phyloP scores from a whole-genome alignment of 2,797 vertebrate species.

The Lateolabrax maculatus region DNA sequence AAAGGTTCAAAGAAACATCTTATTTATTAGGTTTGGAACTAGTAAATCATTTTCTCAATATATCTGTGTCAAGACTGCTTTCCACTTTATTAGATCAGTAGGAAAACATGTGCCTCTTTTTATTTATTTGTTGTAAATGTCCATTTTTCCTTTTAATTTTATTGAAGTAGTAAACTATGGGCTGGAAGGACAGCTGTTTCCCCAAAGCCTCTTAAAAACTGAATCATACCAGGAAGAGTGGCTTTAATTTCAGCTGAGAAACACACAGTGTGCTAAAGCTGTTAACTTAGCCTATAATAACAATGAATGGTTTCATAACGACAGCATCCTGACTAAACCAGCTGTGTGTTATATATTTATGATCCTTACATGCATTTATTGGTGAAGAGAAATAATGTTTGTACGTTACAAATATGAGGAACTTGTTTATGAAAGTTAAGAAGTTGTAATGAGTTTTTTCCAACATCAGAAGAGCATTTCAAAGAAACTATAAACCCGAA shows the following conservation, averaged over 20 bases:
- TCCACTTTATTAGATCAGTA: neutral
- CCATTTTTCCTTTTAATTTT: slow-evolving; percentile 25
- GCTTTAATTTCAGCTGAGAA: slow-evolving; percentile 30
- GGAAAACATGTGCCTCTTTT: neutral
- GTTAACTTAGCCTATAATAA: neutral
- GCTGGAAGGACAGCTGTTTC: slow-evolving; percentile 22
- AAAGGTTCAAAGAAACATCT: neutral
- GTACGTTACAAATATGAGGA: neutral
- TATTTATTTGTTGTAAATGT: slow-evolving; percentile 14
- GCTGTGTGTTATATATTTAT: neutral
- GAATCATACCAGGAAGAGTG: slow-evolving; percentile 8
- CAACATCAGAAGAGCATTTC: neutral
- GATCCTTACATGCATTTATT: neutral
- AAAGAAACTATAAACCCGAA: neutral
- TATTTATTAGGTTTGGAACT: neutral
- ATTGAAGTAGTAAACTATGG: slow-evolving; percentile 34
- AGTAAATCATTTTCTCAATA: neutral
- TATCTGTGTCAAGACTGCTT: neutral
- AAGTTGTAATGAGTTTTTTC: too few species aligned
- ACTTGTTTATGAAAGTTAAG: too few species aligned
- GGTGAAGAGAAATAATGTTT: neutral
- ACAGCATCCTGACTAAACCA: neutral
- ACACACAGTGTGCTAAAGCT: neutral
- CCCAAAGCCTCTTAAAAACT: slow-evolving; percentile 27
- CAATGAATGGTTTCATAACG: neutral